A percentile compares a stretch with the other conserved stretches of the same genome.
phyloP scores from a whole-genome alignment of 2,888 invertebrate genomes.

The Lordiphosa andalusiaca region DNA sequence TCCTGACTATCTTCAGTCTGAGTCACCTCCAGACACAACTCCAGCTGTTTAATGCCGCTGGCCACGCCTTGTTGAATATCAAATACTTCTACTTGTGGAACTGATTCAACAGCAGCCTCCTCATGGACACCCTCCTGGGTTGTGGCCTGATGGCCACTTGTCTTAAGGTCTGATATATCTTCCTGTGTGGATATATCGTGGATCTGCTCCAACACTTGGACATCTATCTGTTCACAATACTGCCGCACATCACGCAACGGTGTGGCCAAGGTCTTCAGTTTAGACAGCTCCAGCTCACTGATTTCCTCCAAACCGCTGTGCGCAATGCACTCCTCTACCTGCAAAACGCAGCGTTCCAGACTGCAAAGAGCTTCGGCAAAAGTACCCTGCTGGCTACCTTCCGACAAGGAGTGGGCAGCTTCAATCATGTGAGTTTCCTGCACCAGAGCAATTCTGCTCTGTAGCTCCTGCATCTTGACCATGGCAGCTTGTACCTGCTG shows the following conservation, averaged over 20 bases:
- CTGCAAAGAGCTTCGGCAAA: conserved; percentile 76
- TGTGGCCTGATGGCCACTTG: conserved; percentile 56
- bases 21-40: conserved; percentile 68
- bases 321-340: conserved; percentile 71
- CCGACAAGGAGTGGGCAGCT: conserved; percentile 71
- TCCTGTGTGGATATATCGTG: conserved; percentile 83
- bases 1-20: conserved; percentile 55
- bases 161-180: conserved; percentile 83
- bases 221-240: conserved; percentile 73
- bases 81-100: conserved; percentile 40
- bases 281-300: conserved; percentile 50
- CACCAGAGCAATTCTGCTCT: conserved; percentile 78
- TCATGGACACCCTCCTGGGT: conserved; percentile 78
- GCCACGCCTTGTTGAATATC: conserved; percentile 54
- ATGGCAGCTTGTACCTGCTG: conserved; percentile 69
- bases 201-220: conserved; percentile 80
- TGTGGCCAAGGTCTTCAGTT: conserved; percentile 62
- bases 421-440: conserved; percentile 77
- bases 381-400: conserved; percentile 68
- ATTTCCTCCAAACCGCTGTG: conserved; percentile 56
- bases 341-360: conserved; percentile 71
- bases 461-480: conserved; percentile 79
- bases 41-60: conserved; percentile 76
- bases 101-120: conserved; percentile 27
- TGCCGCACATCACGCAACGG: conserved; percentile 75